A percentile compares a stretch with the other conserved stretches of the same genome.
phyloP scores from a whole-genome alignment of 2,888 invertebrate genomes.

The Glaucopsyche alexis region DNA sequence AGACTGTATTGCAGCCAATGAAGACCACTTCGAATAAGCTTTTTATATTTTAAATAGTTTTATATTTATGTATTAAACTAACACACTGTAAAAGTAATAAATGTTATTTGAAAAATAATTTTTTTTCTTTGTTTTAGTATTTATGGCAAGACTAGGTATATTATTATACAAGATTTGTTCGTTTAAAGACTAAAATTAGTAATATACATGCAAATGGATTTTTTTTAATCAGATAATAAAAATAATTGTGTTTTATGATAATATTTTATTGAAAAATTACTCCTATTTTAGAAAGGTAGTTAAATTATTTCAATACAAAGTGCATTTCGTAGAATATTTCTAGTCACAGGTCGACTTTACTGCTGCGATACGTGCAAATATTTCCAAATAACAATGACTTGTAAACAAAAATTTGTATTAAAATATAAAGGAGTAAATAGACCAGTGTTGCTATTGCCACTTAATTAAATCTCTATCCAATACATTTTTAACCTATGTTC shows the following conservation, averaged over 20 bases:
- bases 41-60: too few species aligned
- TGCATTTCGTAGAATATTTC: neutral
- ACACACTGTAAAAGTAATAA: too few species aligned
- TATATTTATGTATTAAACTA: too few species aligned
- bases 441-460: neutral
- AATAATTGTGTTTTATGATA: neutral
- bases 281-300: neutral
- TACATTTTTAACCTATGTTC: too few species aligned
- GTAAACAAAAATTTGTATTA: neutral
- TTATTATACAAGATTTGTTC: too few species aligned
- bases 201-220: neutral
- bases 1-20: too few species aligned
- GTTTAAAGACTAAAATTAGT: too few species aligned
- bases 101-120: too few species aligned
- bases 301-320: slow-evolving; percentile 3
- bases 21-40: too few species aligned
- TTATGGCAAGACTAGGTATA: too few species aligned
- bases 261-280: slow-evolving; percentile 17
- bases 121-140: too few species aligned
- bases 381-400: neutral
- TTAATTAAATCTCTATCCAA: too few species aligned
- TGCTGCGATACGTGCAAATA: neutral
- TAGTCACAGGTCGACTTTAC: neutral
- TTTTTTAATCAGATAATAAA: neutral
- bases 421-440: neutral